phyloP scores from a whole-genome alignment of 2,113 vertebrate species.

The Xiphias gladius region DNA sequence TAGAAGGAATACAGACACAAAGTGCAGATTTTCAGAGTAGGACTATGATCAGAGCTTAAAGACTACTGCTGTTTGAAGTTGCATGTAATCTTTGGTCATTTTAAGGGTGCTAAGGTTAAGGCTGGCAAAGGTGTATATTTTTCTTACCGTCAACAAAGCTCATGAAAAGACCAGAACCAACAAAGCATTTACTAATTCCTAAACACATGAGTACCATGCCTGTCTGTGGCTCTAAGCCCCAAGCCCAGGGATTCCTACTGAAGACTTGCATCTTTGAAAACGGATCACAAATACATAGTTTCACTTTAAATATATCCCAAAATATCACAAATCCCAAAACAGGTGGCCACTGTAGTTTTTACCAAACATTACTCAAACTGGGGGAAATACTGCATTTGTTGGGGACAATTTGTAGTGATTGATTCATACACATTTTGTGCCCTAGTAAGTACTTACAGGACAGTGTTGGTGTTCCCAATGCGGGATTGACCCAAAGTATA shows the following conservation, averaged over 20 bases:
- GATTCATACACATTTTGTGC: constrained; percentile 5
- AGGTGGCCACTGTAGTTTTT: background rate
- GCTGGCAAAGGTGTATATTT: background rate
- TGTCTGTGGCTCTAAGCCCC: background rate
- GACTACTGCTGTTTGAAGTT: background rate
- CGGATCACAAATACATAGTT: background rate
- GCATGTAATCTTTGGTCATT: constrained; percentile 2
- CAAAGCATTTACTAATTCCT: background rate
- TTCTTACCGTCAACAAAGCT: background rate
- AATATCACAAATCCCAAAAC: background rate
- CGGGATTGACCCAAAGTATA: background rate
- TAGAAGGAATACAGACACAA: background rate
- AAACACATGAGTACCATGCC: background rate
- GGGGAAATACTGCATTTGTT: background rate
- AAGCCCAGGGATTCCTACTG: background rate
- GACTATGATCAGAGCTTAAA: background rate
- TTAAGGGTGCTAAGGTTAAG: background rate
- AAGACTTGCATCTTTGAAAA: background rate
- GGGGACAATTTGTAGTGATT: background rate
- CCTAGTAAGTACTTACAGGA: background rate
- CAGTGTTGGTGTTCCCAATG: background rate
- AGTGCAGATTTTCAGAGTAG: background rate
- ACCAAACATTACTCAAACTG: background rate
- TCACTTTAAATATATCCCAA: background rate
- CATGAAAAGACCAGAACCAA: background rate